Conservation (phyloP, 2,888 invertebrate genomes). For the Andrena camellia region DNA sequence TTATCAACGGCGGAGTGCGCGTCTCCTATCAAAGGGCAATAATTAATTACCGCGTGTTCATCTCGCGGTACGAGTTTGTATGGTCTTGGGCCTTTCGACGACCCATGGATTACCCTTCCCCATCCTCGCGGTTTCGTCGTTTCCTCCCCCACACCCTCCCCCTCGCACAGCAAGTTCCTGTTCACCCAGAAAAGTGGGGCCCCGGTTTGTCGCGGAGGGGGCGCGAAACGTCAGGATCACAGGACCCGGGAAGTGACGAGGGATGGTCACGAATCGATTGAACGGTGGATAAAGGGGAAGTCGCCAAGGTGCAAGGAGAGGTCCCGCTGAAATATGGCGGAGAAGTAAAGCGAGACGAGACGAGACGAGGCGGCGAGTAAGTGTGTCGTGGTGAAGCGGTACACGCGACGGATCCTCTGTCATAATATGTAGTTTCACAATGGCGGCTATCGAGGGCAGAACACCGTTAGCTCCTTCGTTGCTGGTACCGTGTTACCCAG, state of each 20-base stretch:
- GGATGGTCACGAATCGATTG: neutral
- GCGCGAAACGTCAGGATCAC: neutral
- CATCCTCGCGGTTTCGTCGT: too few relatives aligned
- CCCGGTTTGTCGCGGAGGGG: neutral
- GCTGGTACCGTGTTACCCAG: slow-evolving; percentile 81
- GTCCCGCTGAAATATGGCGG: slow-evolving; percentile 57
- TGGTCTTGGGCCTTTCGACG: too few relatives aligned
- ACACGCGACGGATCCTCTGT: slow-evolving; percentile 81
- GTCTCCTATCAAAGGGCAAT: neutral
- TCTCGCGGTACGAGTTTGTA: too few relatives aligned
- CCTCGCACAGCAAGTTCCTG: too few relatives aligned
- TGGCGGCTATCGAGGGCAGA: slow-evolving; percentile 83
- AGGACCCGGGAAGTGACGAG: slow-evolving; percentile 36
- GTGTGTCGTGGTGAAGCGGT: slow-evolving; percentile 82
- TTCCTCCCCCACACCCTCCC: too few relatives aligned
- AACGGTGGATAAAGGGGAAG: slow-evolving; percentile 17
- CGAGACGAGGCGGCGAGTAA: slow-evolving; percentile 72
- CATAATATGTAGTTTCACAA: slow-evolving; percentile 83
- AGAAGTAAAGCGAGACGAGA: slow-evolving; percentile 72
- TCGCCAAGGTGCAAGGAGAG: slow-evolving; percentile 2
- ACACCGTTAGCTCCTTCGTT: slow-evolving; percentile 82
- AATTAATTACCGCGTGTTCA: too few relatives aligned
- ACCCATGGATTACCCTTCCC: too few relatives aligned
- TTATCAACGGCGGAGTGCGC: too few relatives aligned
- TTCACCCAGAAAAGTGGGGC: neutral